Base-by-base conservation (phyloP, 2,113 vertebrate species). In the Pygoscelis antarcticus region DNA sequence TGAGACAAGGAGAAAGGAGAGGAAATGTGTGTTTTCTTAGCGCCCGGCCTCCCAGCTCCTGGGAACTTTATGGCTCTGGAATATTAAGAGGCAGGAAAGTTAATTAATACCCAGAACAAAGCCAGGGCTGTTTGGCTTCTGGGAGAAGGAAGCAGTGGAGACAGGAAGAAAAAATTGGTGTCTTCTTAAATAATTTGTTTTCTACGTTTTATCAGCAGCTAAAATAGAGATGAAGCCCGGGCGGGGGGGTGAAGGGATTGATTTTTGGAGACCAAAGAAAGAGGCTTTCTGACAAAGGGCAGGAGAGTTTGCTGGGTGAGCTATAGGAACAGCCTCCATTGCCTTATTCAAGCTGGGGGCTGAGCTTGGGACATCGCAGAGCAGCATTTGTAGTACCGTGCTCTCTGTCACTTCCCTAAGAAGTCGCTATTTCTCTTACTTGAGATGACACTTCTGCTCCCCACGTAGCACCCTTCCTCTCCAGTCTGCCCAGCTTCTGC, bases 51-150 rank as follows among this genome's bases (percentile, higher is more conserved):
- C 86, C 58, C 76, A 38, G 72, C 83, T 88, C 83, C 87, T 74
- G 64, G 90, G 69, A 95, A 92, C 91, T 95, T 90, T 38, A 79
- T 93, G 93, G 83, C 66, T 97, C 44, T 55, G 71, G 92, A 93
- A 94, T 94, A 94, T 93, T 74, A 85, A 87, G 83, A 86, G 84
- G 80, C 76, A 85, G 74, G 74, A 36, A 92, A 84, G 95, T 90
- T 82, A 76, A 92, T 90, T 74, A 93, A 90, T 76, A 30, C 21
- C 42, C 94, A 87, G 94, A 72, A 93, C 92, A 91, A 93, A 94
- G 95, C 25, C 84, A 18, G n/a, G 36, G 80, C 66, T 95, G 51
- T 83, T 89, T 34, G 87, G 90, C 83, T 93, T 25, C 80, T 80
- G 66, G 46, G 88, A 74, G 80, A 46, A 95, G 91, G 88, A 87